Conservation (phyloP, 2,888 invertebrate species). For the Linyphia triangularis region DNA sequence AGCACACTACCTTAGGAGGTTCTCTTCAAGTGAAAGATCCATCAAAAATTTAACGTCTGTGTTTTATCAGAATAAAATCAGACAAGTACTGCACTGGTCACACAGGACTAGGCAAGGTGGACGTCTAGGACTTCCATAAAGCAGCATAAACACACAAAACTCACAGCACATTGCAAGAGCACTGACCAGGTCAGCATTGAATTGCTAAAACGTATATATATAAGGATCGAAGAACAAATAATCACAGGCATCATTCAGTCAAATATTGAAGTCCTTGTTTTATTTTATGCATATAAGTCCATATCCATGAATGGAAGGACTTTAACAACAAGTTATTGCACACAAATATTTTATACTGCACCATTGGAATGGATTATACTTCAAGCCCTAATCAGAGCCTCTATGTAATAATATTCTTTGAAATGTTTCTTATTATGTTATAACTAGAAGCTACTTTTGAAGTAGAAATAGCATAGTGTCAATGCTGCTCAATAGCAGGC, state of each 20-base stretch:
- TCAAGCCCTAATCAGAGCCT: conserved; percentile 58
- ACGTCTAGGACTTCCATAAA: conserved; percentile 73
- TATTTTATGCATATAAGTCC: conserved; percentile 52
- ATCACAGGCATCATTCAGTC: conserved; percentile 73
- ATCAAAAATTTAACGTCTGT: conserved; percentile 72
- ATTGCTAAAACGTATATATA: conserved; percentile 70
- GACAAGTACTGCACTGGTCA: conserved; percentile 71
- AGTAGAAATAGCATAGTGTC: conserved; percentile 66
- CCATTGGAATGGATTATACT: conserved; percentile 73
- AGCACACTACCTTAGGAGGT: conserved; percentile 69
- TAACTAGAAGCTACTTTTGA: conserved; percentile 71
- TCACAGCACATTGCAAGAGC: conserved; percentile 71
- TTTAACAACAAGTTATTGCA: conserved; percentile 74
- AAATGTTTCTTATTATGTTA: conserved; percentile 63
- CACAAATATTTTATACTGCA: conserved; percentile 74
- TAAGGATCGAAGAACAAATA: conserved; percentile 72
- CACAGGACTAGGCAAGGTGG: conserved; percentile 71
- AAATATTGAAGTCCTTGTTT: conserved; percentile 56
- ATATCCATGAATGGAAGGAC: conserved; percentile 73
- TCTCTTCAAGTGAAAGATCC: conserved; percentile 72
- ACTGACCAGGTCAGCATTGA: conserved; percentile 72
- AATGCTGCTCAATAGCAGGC: conserved; percentile 24
- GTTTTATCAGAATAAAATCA: conserved; percentile 65
- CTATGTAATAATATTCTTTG: conserved; percentile 70
- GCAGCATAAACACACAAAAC: conserved; percentile 72